Conservation (phyloP, 2,113 vertebrate species). For the Syngnathus typhle region DNA sequence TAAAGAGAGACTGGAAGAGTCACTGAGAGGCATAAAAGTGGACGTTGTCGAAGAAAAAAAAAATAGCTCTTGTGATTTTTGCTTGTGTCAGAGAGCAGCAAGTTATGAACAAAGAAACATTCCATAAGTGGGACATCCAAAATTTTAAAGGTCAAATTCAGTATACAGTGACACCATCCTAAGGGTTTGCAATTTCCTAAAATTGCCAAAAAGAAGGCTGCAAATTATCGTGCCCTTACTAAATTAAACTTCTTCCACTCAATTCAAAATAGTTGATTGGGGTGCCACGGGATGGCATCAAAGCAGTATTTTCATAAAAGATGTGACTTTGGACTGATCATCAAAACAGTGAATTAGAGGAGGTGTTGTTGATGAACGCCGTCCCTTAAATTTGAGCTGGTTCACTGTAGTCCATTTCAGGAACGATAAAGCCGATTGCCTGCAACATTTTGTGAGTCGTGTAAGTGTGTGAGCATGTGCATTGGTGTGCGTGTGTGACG, state of each 20-base stretch:
- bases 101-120: too few relatives aligned
- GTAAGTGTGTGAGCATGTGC: conserved; percentile 30
- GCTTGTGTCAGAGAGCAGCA: too few relatives aligned
- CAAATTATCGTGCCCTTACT: background rate
- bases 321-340: background rate
- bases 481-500: conserved; percentile 19
- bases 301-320: background rate
- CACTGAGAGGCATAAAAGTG: too few relatives aligned
- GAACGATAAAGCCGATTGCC: background rate
- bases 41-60: too few relatives aligned
- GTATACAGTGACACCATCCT: background rate
- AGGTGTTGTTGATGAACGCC: too few relatives aligned
- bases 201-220: background rate
- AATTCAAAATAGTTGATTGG: background rate
- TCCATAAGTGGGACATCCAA: background rate
- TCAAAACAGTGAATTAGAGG: background rate
- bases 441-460: background rate
- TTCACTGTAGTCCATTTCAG: background rate
- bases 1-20: too few relatives aligned
- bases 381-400: too few relatives aligned
- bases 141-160: background rate
- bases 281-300: too few relatives aligned
- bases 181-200: background rate
- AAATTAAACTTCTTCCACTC: background rate
- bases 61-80: too few relatives aligned